Evolutionary conservation across 2,113 vertebrate genomes (phyloP).

Genomic region (Phyllopteryx taeniolatus): DNA sequence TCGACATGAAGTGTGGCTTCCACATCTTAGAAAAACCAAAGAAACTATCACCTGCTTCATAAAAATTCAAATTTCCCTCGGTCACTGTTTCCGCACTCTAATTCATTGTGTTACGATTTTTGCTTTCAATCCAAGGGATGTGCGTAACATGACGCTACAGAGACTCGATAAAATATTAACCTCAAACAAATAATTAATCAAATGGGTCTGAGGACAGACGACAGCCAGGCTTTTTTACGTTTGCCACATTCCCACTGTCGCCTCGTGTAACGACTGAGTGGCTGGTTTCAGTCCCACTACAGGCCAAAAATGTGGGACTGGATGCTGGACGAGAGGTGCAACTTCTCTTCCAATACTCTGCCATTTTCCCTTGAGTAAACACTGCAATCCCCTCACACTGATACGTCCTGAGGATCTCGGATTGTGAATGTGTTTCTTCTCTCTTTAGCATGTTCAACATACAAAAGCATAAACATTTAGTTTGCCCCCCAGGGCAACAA

Average conservation of each 20-base stretch:
- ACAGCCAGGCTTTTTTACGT: constrained; percentile 19
- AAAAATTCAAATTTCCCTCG: constrained; percentile 1
- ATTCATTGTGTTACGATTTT: background rate
- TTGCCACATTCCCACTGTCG: background rate
- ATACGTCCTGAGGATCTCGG: background rate
- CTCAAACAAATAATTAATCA: constrained; percentile 56
- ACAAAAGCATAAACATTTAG: background rate
- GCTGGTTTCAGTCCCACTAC: background rate
- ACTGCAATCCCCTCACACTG: background rate
- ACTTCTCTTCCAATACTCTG: background rate
- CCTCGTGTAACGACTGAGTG: background rate
- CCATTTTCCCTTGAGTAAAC: background rate
- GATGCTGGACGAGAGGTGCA: background rate
- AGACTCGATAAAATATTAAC: constrained; percentile 57
- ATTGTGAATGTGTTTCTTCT: background rate
- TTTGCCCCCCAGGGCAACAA: background rate
- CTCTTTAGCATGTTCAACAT: background rate
- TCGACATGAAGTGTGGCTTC: background rate
- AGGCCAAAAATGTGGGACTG: background rate
- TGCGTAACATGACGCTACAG: constrained; percentile 50
- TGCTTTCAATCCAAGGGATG: background rate
- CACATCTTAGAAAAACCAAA: background rate
- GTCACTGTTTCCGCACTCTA: background rate
- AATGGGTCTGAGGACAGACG: constrained; percentile 22
- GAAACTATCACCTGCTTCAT: background rate